Conservation (phyloP, 2,113 vertebrate genomes). For the Phaethornis superciliosus region DNA sequence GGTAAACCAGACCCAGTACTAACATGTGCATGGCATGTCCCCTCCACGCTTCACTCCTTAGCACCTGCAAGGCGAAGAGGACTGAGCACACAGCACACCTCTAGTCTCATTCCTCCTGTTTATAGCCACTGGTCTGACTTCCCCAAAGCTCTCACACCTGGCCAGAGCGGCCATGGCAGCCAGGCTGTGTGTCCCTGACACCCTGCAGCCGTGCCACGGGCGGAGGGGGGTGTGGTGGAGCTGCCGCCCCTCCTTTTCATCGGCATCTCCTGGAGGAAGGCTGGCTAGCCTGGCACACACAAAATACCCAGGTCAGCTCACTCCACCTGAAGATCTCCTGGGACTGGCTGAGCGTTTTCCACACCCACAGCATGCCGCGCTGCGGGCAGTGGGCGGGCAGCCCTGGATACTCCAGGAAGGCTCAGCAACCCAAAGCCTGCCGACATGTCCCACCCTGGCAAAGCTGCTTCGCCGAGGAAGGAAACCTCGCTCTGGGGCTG, state of each 20-base stretch:
- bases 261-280: background rate
- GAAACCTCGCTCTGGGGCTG: background rate
- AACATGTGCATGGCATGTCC: rapidly evolving
- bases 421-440: background rate
- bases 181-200: no score
- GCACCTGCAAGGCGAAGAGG: background rate
- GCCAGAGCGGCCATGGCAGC: background rate
- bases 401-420: background rate
- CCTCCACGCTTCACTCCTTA: background rate
- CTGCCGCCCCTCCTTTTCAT: background rate
- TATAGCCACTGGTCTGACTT: rapidly evolving
- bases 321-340: no score
- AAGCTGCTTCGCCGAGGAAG: background rate
- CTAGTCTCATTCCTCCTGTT: background rate
- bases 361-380: background rate
- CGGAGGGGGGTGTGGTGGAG: rapidly evolving
- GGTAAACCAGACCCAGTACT: background rate
- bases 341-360: background rate
- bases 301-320: rapidly evolving
- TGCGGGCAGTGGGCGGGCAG: no score
- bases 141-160: background rate
- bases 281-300: background rate
- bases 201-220: background rate
- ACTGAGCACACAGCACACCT: background rate
- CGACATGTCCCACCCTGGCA: background rate